Evolutionary conservation across 2,113 vertebrate genomes (phyloP).

Genomic region (Mormyrus lacerda): DNA sequence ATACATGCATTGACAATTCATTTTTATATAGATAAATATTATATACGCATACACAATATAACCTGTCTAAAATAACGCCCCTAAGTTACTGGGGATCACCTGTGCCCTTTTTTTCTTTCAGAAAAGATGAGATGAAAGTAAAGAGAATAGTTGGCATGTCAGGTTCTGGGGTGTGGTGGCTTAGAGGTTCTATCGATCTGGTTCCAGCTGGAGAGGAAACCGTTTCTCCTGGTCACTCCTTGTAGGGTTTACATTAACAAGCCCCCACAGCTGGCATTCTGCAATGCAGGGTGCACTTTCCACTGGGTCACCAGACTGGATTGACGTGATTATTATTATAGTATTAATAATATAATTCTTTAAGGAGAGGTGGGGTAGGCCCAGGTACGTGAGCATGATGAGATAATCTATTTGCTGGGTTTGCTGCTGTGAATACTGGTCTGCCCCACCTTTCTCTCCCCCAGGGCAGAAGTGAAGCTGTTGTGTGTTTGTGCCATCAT

Average conservation of each 20-base stretch:
- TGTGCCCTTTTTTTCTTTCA: background rate
- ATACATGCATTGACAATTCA: constrained; percentile 8
- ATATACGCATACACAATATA: background rate
- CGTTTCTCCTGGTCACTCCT: background rate
- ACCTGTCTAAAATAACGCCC: background rate
- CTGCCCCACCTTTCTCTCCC: background rate
- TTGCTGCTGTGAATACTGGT: background rate
- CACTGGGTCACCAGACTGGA: background rate
- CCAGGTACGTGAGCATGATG: background rate
- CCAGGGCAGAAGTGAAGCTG: background rate
- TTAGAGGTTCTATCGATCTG: background rate
- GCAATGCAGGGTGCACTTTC: background rate
- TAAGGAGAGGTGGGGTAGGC: background rate
- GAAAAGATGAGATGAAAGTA: background rate
- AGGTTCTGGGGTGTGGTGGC: background rate
- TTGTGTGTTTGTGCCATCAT: background rate
- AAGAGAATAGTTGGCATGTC: background rate
- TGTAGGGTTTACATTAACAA: background rate
- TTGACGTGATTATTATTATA: background rate
- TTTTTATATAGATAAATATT: constrained; percentile 8
- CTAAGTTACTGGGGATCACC: constrained; percentile 1
- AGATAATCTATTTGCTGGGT: background rate
- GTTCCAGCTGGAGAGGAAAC: background rate
- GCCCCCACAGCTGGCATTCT: background rate
- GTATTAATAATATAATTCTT: background rate